Conservation (phyloP, 1,140 invertebrate species). For the Belonocnema kinseyi region DNA sequence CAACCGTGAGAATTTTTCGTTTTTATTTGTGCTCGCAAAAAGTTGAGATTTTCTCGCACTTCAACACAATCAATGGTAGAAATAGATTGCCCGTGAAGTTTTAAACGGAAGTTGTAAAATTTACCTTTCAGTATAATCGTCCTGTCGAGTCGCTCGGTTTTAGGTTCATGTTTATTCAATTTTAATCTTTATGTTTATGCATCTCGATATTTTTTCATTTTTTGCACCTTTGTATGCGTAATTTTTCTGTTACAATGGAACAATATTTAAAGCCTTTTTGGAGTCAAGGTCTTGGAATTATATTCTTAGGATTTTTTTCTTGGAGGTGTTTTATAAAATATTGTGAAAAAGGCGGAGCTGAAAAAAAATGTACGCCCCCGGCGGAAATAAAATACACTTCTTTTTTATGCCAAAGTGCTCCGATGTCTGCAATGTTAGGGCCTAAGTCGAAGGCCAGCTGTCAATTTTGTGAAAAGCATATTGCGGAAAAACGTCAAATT, state of each 20-base stretch:
- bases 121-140: constrained; percentile 21
- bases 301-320: not conserved
- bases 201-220: constrained; percentile 10
- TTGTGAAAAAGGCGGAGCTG: too few species aligned
- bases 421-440: too few species aligned
- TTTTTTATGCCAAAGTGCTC: too few species aligned
- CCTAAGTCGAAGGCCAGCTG: too few species aligned
- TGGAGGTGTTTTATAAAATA: not conserved
- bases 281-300: not conserved
- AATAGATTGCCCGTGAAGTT: constrained; percentile 4
- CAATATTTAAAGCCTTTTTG: not conserved
- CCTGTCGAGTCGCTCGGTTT: constrained; percentile 14
- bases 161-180: constrained; percentile 30
- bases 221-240: constrained; percentile 25
- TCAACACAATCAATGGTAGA: not conserved
- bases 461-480: not conserved
- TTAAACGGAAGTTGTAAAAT: constrained; percentile 23
- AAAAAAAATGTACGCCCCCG: too few species aligned
- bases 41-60: constrained; percentile 9
- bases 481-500: not conserved
- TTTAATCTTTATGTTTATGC: constrained; percentile 24
- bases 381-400: too few species aligned
- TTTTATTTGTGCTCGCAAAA: not conserved
- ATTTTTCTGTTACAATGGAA: constrained; percentile 3
- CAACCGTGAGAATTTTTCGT: not conserved